Evolutionary conservation across 2,797 vertebrate genomes (phyloP), one percentile per base, ranked within the genome.

Genomic region (Loris lydekkerianus): DNA sequence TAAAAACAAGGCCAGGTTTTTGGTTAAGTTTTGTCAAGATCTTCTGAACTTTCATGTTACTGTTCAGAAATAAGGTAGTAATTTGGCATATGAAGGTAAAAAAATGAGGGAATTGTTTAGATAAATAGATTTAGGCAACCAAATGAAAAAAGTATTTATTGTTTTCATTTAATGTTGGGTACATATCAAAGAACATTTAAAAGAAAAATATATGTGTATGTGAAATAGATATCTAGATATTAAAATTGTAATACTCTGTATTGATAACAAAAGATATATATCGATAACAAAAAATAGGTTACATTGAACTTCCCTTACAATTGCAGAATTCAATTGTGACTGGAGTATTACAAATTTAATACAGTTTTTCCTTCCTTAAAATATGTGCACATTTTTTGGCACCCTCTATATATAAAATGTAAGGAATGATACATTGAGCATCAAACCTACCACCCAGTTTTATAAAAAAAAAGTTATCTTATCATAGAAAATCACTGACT

Each of bases 161-260:
- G 29, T 94, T 83, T 93, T 95, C 10, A 86, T 80, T 80, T 84
- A 91, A n/a, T 86, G 73, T 20, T 86, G 34, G 84, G 10, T 90
- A 87, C 95, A 83, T 94, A 75, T 56, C 63, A 65, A 70, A 69
- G 43, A 67, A 49, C 9, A 31, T 92, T 92, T 88, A 53, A 73
- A 65, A 95, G 76, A 89, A 49, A 75, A 37, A 72, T 31, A 80
- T 37, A 20, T 13, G 27, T 20, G 21, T 60, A 23, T 70, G n/a
- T 67, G 17, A 34, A 69, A 1, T 67, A 2, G 21, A 67, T 15
- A 15, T 53, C 14, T 67, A 2, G 21, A n/a, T 15, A 15, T 53
- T 53, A 53, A 49, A 49, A 53, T 53, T 53, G 1, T 53, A 53
- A 4, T 15, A 53, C 49, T 53, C 49, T 53, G 15, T 49, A 11